phyloP scores from a whole-genome alignment of 2,888 invertebrate species.

The Torymus auratus region DNA sequence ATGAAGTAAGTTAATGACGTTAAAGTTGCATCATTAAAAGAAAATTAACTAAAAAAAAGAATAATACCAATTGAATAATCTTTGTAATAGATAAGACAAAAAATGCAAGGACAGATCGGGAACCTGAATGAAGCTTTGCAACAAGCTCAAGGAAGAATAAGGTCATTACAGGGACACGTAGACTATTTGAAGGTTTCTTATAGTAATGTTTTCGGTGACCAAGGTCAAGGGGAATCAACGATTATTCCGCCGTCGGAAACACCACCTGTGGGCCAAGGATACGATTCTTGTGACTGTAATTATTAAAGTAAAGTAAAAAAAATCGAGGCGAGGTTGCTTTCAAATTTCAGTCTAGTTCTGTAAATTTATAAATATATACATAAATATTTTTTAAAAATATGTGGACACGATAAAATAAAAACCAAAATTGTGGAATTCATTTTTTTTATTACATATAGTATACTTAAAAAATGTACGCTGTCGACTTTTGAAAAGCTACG shows the following conservation, averaged over 20 bases:
- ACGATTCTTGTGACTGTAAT: constrained; percentile 73
- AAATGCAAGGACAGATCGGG: constrained; percentile 84
- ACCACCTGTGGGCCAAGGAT: constrained; percentile 62
- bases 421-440: constrained; percentile 26
- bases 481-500: constrained; percentile 46
- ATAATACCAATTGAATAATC: not conserved
- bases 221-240: constrained; percentile 64
- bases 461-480: constrained; percentile 49
- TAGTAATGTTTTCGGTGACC: constrained; percentile 70
- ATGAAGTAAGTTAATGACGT: constrained; percentile 77
- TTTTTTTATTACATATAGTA: constrained; percentile 55
- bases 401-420: constrained; percentile 32
- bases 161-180: constrained; percentile 82
- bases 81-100: constrained; percentile 80
- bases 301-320: constrained; percentile 52
- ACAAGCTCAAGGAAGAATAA: constrained; percentile 82
- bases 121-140: constrained; percentile 84
- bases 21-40: not conserved
- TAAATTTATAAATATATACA: too few species aligned
- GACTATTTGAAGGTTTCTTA: constrained; percentile 79
- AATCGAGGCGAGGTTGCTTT: not conserved
- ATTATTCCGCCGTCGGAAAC: constrained; percentile 60
- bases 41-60: not conserved
- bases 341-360: constrained; percentile 11
- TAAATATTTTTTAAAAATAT: not conserved